Percentiles rank a stretch among this genome's conserved stretches.
Evolutionary conservation across 2,888 invertebrate genomes (phyloP).

Genomic region (Scelioninae gen. 2): DNA sequence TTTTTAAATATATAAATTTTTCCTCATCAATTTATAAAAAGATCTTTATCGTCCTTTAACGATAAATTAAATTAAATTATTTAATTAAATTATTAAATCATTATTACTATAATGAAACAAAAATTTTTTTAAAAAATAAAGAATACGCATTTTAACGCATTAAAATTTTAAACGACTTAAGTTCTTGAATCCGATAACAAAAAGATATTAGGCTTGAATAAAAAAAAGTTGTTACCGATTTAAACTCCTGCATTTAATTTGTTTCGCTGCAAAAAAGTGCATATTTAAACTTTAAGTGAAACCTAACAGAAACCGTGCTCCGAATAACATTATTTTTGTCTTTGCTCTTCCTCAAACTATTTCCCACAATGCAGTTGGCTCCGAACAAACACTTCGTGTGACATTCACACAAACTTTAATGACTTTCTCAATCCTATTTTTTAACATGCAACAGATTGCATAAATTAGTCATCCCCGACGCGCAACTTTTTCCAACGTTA

Average conservation of each 20-base stretch:
- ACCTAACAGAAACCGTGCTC: constrained; percentile 7
- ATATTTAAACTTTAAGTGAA: neutral
- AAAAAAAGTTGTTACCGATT: too few relatives aligned
- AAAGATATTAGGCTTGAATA: too few relatives aligned
- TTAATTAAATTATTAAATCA: too few relatives aligned
- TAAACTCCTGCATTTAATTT: neutral
- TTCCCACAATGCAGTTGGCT: constrained; percentile 31
- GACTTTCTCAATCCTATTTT: constrained; percentile 35
- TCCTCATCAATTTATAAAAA: too few relatives aligned
- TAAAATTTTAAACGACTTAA: too few relatives aligned
- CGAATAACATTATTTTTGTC: constrained; percentile 36
- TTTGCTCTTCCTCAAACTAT: constrained; percentile 31
- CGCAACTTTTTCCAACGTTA: neutral
- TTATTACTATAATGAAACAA: too few relatives aligned
- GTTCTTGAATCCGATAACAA: too few relatives aligned
- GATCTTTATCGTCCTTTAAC: too few relatives aligned
- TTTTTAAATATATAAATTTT: too few relatives aligned
- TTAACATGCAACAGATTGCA: constrained; percentile 23
- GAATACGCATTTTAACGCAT: too few relatives aligned
- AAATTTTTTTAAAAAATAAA: too few relatives aligned
- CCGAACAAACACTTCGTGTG: constrained; percentile 30
- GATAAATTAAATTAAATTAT: too few relatives aligned
- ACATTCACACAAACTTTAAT: constrained; percentile 49
- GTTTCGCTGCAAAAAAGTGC: neutral
- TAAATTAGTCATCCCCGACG: constrained; percentile 13